Evolutionary conservation across 1,140 invertebrate genomes (phyloP).

Genomic region (Drosophila malerkotliana): DNA sequence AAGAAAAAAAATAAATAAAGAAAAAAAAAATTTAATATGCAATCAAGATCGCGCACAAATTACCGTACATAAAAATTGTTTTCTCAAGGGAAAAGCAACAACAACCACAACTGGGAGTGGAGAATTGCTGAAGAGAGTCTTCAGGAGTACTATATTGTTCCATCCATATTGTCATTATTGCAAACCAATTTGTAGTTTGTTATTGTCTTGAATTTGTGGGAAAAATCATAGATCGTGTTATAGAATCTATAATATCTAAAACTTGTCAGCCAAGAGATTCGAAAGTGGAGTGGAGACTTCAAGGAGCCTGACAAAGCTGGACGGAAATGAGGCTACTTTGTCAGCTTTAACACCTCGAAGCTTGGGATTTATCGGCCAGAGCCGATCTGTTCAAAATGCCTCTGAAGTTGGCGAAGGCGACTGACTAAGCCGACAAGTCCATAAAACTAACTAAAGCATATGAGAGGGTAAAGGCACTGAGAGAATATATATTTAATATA

Average conservation of each 20-base stretch:
- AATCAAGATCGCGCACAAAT: slow-evolving; percentile 82
- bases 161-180: slow-evolving; percentile 37
- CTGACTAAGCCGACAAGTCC: slow-evolving; percentile 23
- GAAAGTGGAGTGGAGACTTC: slow-evolving; percentile 37
- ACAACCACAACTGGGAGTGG: slow-evolving; percentile 55
- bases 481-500: background rate
- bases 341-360: slow-evolving; percentile 68
- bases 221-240: slow-evolving; percentile 2
- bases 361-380: slow-evolving; percentile 46
- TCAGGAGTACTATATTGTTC: slow-evolving; percentile 9
- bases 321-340: slow-evolving; percentile 75
- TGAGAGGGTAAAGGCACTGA: slow-evolving; percentile 12
- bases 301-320: slow-evolving; percentile 1
- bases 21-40: slow-evolving; percentile 77
- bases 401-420: slow-evolving; percentile 13
- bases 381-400: slow-evolving; percentile 44
- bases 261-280: slow-evolving; percentile 10
- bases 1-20: background rate
- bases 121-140: slow-evolving; percentile 6
- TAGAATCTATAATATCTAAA: slow-evolving; percentile 5
- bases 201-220: slow-evolving; percentile 23
- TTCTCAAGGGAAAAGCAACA: slow-evolving; percentile 75
- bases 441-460: slow-evolving; percentile 40
- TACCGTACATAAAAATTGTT: slow-evolving; percentile 80
- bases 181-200: slow-evolving; percentile 24